phyloP scores from a whole-genome alignment of 2,797 vertebrate species.

The Zalophus californianus region DNA sequence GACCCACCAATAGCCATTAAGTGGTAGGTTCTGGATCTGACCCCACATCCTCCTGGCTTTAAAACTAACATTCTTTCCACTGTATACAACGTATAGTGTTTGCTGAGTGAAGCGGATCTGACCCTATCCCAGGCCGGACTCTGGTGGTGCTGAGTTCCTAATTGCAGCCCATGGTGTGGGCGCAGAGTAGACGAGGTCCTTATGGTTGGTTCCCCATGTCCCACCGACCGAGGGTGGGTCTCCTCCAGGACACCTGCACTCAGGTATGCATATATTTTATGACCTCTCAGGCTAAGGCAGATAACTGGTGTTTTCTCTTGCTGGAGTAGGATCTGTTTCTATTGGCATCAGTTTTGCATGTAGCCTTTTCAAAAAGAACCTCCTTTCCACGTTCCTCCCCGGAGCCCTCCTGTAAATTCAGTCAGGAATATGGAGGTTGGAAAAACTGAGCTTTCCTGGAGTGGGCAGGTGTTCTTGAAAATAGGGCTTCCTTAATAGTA shows the following conservation, averaged over 20 bases:
- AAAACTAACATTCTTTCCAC: neutral
- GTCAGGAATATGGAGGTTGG: neutral
- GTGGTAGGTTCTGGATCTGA: neutral
- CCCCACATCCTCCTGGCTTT: neutral
- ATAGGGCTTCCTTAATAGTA: neutral
- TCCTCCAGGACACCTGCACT: neutral
- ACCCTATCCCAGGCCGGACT: neutral
- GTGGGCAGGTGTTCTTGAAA: neutral
- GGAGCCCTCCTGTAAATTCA: neutral
- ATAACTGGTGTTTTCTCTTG: neutral
- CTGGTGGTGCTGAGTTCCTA: neutral
- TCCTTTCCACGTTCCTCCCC: neutral
- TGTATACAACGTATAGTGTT: neutral
- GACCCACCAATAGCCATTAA: neutral
- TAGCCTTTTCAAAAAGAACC: neutral
- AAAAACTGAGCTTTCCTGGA: neutral
- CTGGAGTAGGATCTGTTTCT: neutral
- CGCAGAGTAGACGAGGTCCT: neutral
- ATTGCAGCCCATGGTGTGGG: no score
- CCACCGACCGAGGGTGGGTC: neutral
- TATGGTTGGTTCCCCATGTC: neutral
- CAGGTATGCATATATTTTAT: fast-evolving
- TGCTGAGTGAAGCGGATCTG: conserved; percentile 1
- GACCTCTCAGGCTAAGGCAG: neutral
- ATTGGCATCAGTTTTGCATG: neutral